A percentile compares a stretch with the other conserved stretches of the same genome.
These are phyloP conservation scores for Solen grandis DNA, from an alignment of 1,140 invertebrate genomes.

Conservation along the genomic window DNA sequence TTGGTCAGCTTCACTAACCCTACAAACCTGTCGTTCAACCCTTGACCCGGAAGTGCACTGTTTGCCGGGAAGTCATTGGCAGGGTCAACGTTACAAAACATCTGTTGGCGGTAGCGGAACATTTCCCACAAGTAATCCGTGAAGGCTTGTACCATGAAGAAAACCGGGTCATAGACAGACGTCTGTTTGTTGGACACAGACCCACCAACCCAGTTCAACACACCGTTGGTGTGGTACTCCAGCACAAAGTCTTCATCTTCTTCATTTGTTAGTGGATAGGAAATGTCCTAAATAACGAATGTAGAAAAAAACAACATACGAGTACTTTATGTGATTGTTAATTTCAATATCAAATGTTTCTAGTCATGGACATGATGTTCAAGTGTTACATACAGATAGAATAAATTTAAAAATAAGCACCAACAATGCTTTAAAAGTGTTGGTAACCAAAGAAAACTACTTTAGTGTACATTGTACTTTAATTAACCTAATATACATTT, in stretches of 20 bases:
- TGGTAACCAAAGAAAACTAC: too few species aligned
- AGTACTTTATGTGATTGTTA: not conserved
- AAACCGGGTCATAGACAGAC: slow-evolving; percentile 38
- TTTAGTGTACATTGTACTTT: too few species aligned
- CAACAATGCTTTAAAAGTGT: too few species aligned
- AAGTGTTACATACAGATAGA: too few species aligned
- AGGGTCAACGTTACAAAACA: not conserved
- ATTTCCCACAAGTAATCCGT: slow-evolving; percentile 37
- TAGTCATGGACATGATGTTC: not conserved
- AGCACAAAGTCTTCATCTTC: slow-evolving; percentile 20
- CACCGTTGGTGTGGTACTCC: slow-evolving; percentile 36
- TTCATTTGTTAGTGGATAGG: slow-evolving; percentile 12
- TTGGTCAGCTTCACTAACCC: slow-evolving; percentile 15
- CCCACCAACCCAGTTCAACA: slow-evolving; percentile 39
- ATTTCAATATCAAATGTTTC: not conserved
- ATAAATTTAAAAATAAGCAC: too few species aligned
- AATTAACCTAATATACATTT: too few species aligned
- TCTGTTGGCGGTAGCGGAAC: not conserved
- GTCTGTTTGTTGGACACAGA: not conserved
- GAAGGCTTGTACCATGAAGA: slow-evolving; percentile 26
- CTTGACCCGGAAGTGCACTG: not conserved
- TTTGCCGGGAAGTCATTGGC: slow-evolving; percentile 13
- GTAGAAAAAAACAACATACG: not conserved
- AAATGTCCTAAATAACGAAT: slow-evolving; percentile 19
- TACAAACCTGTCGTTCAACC: not conserved